Conservation (phyloP, 2,113 vertebrate species). For the Centropus bengalensis region DNA sequence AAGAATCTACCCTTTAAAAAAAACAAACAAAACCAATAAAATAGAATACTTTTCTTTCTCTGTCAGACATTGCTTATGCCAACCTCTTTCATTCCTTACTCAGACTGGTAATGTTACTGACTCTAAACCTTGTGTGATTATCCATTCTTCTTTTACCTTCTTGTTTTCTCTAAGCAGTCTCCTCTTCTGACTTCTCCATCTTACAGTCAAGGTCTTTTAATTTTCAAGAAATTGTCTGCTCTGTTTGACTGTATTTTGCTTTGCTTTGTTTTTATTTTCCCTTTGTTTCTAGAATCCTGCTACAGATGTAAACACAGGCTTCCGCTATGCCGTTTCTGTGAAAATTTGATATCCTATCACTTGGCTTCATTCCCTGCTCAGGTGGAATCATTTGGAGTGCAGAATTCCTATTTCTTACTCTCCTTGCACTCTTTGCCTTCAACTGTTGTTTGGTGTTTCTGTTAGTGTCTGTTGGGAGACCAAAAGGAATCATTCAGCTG, state of each 20-base stretch:
- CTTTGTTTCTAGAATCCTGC: slow-evolving; percentile 27
- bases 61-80: neutral
- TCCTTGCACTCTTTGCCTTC: neutral
- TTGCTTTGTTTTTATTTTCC: neutral
- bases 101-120: neutral
- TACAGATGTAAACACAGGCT: slow-evolving; percentile 3
- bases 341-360: slow-evolving; percentile 25
- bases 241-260: neutral
- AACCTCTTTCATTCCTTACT: neutral
- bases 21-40: neutral
- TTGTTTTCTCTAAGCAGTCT: neutral
- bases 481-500: neutral
- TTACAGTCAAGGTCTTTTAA: neutral
- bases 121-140: neutral
- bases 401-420: neutral
- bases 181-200: neutral
- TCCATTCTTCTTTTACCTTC: neutral
- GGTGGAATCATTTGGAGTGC: neutral
- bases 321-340: neutral
- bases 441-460: neutral
- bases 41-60: neutral
- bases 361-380: neutral
- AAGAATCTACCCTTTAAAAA: neutral
- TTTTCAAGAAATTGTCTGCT: neutral
- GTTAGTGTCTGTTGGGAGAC: neutral